These are phyloP conservation scores for Gortyna flavago DNA, from an alignment of 2,888 invertebrate species.

Conservation along the genomic window DNA sequence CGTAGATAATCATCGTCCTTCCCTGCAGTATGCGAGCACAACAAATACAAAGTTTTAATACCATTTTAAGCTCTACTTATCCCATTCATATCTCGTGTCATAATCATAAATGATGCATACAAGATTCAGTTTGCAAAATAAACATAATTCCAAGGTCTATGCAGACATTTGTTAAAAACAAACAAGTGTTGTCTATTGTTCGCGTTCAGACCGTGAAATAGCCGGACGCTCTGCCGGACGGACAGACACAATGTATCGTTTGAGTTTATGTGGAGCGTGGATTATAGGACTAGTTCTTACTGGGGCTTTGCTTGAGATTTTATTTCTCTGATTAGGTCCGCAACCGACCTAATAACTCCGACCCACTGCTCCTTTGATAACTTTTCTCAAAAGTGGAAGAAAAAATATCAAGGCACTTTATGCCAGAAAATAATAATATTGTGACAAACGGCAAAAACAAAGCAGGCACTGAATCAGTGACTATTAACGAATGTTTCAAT, in stretches of 20 bases:
- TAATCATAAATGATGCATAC: conserved; percentile 52
- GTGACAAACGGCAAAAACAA: too few relatives aligned
- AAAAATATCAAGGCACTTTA: too few relatives aligned
- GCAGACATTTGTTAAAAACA: conserved; percentile 43
- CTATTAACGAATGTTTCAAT: too few relatives aligned
- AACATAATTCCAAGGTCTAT: conserved; percentile 48
- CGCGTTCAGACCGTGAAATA: conserved; percentile 60
- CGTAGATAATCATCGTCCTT: neutral
- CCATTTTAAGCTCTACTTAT: conserved; percentile 29
- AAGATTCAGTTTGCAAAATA: conserved; percentile 44
- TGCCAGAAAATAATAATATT: too few relatives aligned
- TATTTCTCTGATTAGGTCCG: neutral
- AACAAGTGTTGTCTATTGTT: conserved; percentile 59
- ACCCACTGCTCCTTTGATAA: too few relatives aligned
- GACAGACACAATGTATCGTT: conserved; percentile 61
- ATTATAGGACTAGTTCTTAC: neutral
- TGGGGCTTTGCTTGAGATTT: neutral
- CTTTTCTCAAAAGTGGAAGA: too few relatives aligned
- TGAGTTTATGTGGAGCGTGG: conserved; percentile 48
- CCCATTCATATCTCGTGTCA: conserved; percentile 20
- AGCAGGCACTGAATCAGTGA: too few relatives aligned
- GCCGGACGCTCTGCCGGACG: conserved; percentile 54
- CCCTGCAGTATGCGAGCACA: neutral
- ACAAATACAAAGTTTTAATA: neutral
- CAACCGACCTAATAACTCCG: too few relatives aligned